A percentile compares a stretch with the other conserved stretches of the same genome.
These are phyloP conservation scores for Zhuqinia jingwanae DNA, from an alignment of 2,888 invertebrate genomes.

Conservation along the genomic window DNA sequence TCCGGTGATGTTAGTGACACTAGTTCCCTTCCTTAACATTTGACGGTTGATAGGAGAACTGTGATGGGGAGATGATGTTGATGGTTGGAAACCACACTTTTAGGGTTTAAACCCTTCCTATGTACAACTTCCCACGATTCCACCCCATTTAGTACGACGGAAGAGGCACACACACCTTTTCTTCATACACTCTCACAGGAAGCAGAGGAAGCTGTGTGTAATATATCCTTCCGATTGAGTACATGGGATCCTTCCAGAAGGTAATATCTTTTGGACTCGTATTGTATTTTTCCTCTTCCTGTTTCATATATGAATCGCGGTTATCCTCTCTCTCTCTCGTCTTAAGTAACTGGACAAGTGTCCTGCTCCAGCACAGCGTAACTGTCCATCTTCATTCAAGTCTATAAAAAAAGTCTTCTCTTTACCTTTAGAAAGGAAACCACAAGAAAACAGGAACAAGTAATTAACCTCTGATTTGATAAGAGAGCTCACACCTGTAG, in stretches of 20 bases:
- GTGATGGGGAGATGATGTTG: not conserved
- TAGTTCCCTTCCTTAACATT: slow-evolving; percentile 60
- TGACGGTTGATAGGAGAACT: slow-evolving; percentile 14
- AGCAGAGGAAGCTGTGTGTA: slow-evolving; percentile 29
- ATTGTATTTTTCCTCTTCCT: slow-evolving; percentile 9
- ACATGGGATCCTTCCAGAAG: slow-evolving; percentile 18
- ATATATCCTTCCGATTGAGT: not conserved
- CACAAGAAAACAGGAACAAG: slow-evolving; percentile 52
- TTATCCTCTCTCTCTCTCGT: not conserved
- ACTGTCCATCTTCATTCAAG: slow-evolving; percentile 47
- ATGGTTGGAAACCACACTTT: slow-evolving; percentile 1
- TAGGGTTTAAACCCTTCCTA: slow-evolving; percentile 38
- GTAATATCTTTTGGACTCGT: no score
- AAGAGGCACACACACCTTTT: slow-evolving; percentile 2
- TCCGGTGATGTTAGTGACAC: slow-evolving; percentile 55
- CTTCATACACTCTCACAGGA: slow-evolving; percentile 6
- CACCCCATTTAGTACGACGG: slow-evolving; percentile 47
- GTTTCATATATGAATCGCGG: not conserved
- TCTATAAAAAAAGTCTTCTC: slow-evolving; percentile 8
- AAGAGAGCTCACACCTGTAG: not conserved
- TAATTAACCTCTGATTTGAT: slow-evolving; percentile 17
- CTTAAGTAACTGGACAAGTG: slow-evolving; percentile 20
- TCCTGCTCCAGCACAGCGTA: slow-evolving; percentile 22
- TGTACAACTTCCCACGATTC: slow-evolving; percentile 35
- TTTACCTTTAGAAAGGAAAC: slow-evolving; percentile 29